Evolutionary conservation across 2,888 invertebrate species (phyloP).

Genomic region (Macrosiphum euphorbiae): DNA sequence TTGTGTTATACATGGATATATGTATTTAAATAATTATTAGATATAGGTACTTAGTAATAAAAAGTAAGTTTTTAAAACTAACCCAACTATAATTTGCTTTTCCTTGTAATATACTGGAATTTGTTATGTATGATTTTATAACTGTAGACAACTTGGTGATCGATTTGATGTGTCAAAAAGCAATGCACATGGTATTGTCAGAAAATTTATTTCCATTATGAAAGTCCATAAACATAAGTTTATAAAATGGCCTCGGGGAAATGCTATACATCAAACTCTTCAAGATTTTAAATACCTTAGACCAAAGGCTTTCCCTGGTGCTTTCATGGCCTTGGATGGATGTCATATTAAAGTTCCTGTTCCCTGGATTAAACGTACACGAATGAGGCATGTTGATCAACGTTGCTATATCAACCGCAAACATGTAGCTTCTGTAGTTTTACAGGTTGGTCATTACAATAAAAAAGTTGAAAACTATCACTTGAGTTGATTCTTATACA

Average conservation of each 20-base stretch:
- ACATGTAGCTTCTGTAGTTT: slow-evolving; percentile 27
- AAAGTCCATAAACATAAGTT: slow-evolving; percentile 14
- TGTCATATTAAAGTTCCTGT: slow-evolving; percentile 11
- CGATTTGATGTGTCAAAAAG: slow-evolving; percentile 24
- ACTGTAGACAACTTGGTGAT: slow-evolving; percentile 14
- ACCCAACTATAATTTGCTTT: too few species aligned
- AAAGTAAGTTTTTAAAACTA: too few species aligned
- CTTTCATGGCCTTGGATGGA: slow-evolving; percentile 18
- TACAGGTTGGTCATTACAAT: slow-evolving; percentile 4
- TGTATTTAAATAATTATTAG: too few species aligned
- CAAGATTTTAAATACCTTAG: slow-evolving; percentile 7
- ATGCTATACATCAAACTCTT: slow-evolving; percentile 10
- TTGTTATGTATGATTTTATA: neutral
- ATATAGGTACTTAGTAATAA: too few species aligned
- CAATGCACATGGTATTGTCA: slow-evolving; percentile 2
- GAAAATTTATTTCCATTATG: slow-evolving; percentile 11
- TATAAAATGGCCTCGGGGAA: slow-evolving; percentile 26
- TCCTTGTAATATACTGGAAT: too few species aligned
- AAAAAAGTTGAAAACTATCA: neutral
- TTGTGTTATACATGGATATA: neutral
- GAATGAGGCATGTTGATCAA: neutral
- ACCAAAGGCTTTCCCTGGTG: slow-evolving; percentile 24
- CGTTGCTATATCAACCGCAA: slow-evolving; percentile 7
- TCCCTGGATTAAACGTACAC: neutral
- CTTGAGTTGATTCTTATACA: neutral